These are phyloP conservation scores for Brachionus plicatilis DNA, from an alignment of 1,140 invertebrate species.

Conservation along the genomic window DNA sequence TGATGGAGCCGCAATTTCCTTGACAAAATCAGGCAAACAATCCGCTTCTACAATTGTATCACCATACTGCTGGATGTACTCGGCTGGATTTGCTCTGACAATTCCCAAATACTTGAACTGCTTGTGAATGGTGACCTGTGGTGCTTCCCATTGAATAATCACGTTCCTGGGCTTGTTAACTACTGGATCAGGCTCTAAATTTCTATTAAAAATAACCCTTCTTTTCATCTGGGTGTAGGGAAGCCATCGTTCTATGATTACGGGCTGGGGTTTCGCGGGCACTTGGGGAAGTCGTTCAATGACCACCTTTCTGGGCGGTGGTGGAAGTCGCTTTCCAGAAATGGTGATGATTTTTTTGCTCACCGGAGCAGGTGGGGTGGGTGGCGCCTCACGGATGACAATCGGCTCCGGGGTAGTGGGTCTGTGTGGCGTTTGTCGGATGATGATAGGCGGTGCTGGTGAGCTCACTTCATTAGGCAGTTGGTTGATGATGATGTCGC, in stretches of 20 bases:
- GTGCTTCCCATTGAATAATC: conserved; percentile 36
- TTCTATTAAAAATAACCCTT: conserved; percentile 18
- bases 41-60: neutral
- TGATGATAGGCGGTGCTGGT: conserved; percentile 33
- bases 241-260: conserved; percentile 39
- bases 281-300: conserved; percentile 17
- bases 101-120: conserved; percentile 36
- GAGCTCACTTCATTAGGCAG: neutral
- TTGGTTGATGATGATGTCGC: conserved; percentile 32
- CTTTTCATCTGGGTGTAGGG: conserved; percentile 18
- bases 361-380: neutral
- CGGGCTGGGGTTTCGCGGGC: conserved; percentile 1
- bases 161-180: neutral
- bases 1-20: neutral
- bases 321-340: neutral
- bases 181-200: neutral
- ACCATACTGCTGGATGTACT: neutral
- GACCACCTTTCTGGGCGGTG: conserved; percentile 27
- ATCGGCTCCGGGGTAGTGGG: neutral
- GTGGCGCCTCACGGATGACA: conserved; percentile 1
- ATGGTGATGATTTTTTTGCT: conserved; percentile 20
- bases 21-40: conserved; percentile 8
- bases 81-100: conserved; percentile 1
- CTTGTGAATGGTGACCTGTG: neutral
- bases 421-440: neutral